Evolutionary conservation across 2,113 vertebrate genomes (phyloP), one percentile per base, ranked within the genome.

Genomic region (Lutjanus erythropterus): DNA sequence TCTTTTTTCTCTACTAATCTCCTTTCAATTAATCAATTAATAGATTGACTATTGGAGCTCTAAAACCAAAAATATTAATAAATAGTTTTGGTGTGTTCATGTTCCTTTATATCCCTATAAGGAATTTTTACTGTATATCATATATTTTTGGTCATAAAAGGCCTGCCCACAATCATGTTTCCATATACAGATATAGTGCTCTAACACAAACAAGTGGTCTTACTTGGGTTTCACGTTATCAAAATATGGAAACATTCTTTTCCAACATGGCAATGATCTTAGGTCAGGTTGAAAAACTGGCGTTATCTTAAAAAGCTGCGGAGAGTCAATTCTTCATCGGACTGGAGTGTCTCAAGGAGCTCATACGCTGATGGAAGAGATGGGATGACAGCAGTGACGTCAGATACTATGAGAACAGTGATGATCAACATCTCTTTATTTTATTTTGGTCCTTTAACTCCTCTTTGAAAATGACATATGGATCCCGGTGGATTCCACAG

Each of bases 211-310:
- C 31, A 73, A 55, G 14, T 46, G 53, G 31, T 66, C 27, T 58
- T 42, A 49, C 21, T 75, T 18, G 33, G 21, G 25, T 41, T 16
- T 55, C 12, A 5, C 1, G 0, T 74, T 65, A 52, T 81, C n/a
- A 81, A 84, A 86, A 65, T 60, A 69, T 35, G 42, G 71, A 78
- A 73, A 69, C 77, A 81, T 66, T 87, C 31, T 60, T 78, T 53
- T 60, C 1, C 16, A 64, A 62, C 42, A 70, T 86, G 56, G 74
- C 73, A 61, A 31, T 41, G 58, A 27, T 71, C 56, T 74, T 23
- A 62, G 16, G 47, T 86, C 85, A 80, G 47, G 53, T 25, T 11
- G 21, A 82, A 75, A 72, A 71, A 62, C 14, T 9, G 52, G 2
- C 18, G 5, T 81, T 70, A 78, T 86, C 67, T 49, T 49, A 62